phyloP scores from a whole-genome alignment of 2,888 invertebrate genomes.

The Lepidocyrtoides sp. region DNA sequence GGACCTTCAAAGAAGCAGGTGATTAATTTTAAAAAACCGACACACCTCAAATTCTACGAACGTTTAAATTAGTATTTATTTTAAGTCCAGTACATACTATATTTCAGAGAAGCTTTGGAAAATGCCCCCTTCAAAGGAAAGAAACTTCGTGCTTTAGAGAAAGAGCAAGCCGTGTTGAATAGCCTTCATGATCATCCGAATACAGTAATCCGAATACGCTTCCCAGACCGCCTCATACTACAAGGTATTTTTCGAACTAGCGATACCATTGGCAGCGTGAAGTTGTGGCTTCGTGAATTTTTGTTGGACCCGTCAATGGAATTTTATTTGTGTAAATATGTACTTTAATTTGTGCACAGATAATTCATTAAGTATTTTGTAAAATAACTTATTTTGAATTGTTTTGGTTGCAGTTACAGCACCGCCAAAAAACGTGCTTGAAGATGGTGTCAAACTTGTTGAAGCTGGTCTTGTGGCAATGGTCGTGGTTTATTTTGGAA shows the following conservation, averaged over 20 bases:
- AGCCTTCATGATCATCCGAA: slow-evolving; percentile 81
- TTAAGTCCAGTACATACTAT: too few relatives aligned
- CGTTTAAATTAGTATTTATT: too few relatives aligned
- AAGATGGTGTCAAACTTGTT: slow-evolving; percentile 89
- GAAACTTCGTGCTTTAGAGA: slow-evolving; percentile 89
- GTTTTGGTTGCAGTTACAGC: slow-evolving; percentile 90
- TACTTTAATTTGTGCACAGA: neutral
- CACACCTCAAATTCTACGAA: too few relatives aligned
- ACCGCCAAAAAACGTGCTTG: slow-evolving; percentile 92
- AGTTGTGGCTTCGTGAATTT: slow-evolving; percentile 92
- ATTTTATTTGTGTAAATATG: slow-evolving; percentile 91
- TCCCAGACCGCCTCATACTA: slow-evolving; percentile 94
- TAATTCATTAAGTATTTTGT: neutral
- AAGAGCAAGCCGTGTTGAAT: slow-evolving; percentile 85
- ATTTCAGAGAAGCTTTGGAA: slow-evolving; percentile 89
- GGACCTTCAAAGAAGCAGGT: slow-evolving; percentile 90
- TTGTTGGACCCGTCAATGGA: slow-evolving; percentile 89
- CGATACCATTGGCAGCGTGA: slow-evolving; percentile 91
- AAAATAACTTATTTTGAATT: neutral
- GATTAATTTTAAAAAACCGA: slow-evolving; percentile 81
- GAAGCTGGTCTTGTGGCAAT: slow-evolving; percentile 93
- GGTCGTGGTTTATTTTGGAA: slow-evolving; percentile 92
- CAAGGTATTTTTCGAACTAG: slow-evolving; percentile 94
- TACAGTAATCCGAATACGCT: slow-evolving; percentile 94
- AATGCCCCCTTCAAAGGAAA: slow-evolving; percentile 92